phyloP scores from a whole-genome alignment of 2,113 vertebrate species.

The Alligator mississippiensis region DNA sequence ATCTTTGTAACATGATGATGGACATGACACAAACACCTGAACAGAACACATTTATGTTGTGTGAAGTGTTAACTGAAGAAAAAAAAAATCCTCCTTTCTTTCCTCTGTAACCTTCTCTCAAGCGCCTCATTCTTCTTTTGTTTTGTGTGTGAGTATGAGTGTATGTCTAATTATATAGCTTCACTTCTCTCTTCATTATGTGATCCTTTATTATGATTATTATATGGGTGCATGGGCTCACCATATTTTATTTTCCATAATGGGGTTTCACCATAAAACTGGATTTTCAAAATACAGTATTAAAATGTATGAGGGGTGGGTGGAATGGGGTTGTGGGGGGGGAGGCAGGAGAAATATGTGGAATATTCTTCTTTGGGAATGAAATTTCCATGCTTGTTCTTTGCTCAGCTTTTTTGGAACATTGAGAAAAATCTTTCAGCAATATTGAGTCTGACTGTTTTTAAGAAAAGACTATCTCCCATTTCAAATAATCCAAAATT shows the following conservation, averaged over 20 bases:
- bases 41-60: background rate
- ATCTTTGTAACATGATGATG: fast-evolving
- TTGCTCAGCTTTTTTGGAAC: background rate
- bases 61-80: background rate
- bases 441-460: background rate
- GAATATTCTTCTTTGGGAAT: background rate
- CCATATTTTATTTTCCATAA: background rate
- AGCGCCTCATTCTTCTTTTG: background rate
- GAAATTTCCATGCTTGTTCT: background rate
- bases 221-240: background rate
- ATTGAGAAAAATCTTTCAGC: background rate
- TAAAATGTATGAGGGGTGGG: no score
- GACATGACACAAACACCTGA: background rate
- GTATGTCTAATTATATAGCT: background rate
- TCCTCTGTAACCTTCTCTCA: background rate
- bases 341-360: background rate
- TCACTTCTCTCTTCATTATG: background rate
- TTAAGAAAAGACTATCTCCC: background rate
- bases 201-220: background rate
- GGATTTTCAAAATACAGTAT: background rate
- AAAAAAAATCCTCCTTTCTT: background rate
- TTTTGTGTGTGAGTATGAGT: no score
- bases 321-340: no score
- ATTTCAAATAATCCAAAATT: background rate
- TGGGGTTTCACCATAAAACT: background rate